These are phyloP conservation scores for Erannis defoliaria DNA, from an alignment of 2,888 invertebrate species.

Conservation along the genomic window DNA sequence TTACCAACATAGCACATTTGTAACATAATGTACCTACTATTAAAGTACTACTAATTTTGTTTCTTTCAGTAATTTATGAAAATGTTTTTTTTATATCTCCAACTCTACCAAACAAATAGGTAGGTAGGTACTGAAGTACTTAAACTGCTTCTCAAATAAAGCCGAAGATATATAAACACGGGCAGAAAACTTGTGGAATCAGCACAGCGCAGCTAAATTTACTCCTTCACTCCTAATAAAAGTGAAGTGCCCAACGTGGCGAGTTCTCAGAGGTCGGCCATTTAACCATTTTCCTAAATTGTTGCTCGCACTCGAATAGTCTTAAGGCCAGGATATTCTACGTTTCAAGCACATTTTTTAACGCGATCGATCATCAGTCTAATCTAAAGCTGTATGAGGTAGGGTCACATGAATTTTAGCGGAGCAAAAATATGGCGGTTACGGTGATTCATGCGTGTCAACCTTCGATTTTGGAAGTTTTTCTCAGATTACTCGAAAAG, in stretches of 20 bases:
- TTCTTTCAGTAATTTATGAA: too few species aligned
- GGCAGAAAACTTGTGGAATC: slow-evolving; percentile 6
- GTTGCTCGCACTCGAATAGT: neutral
- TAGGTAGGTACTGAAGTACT: neutral
- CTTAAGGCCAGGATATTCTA: neutral
- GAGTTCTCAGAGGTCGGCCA: neutral
- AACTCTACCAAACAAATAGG: slow-evolving; percentile 2
- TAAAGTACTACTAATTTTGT: too few species aligned
- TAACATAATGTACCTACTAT: too few species aligned
- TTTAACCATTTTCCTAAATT: slow-evolving; percentile 13
- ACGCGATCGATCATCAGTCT: too few species aligned
- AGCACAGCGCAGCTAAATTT: slow-evolving; percentile 15
- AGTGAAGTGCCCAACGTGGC: slow-evolving; percentile 24
- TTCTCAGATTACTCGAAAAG: too few species aligned
- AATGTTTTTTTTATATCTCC: too few species aligned
- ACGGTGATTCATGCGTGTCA: too few species aligned
- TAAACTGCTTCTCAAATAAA: slow-evolving; percentile 14
- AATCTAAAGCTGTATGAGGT: too few species aligned
- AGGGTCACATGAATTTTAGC: too few species aligned
- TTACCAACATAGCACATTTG: too few species aligned
- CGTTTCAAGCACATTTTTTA: neutral
- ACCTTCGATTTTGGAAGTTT: too few species aligned
- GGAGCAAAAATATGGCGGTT: too few species aligned
- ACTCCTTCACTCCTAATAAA: slow-evolving; percentile 24
- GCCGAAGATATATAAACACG: slow-evolving; percentile 4